Evolutionary conservation across 37 sponge, comb jelly and placozoan species (phyloP), one percentile per base, ranked within the genome.

Genomic region (Chondrilla cf. caribensis): DNA sequence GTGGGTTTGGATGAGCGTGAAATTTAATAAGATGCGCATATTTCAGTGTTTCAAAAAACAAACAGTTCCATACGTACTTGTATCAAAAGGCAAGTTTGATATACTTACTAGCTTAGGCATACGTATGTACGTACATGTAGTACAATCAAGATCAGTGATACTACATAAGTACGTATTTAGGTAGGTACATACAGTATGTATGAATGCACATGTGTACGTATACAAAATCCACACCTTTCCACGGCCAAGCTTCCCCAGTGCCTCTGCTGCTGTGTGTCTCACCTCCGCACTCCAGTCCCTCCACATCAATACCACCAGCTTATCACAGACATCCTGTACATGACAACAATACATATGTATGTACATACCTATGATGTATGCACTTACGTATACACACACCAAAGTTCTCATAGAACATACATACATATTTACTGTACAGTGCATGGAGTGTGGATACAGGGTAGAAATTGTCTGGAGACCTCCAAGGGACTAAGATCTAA

Each of bases 251-350:
- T 54, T 84, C 11, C 92, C 97, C 31, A 97, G 81, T 31, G 97
- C 92, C 32, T 87, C 84, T 67, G 92, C 90, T 25, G 97, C 95
- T 9, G 86, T 92, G 39, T 87, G 31, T 25, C 92, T 79, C 58
- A 97, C 95, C 51, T 87, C 85, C 14, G 86, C 75, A 33, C 78
- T 85, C 95, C 92, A 87, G 86, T 97, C 95, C 14, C 86, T 60
- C 97, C 95, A 94, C 68, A 83, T 84, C 70, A 94, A 68, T 28
- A 79, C 73, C 37, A 94, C 58, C 62, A 97, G 84, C 64, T 81
- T 89, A 35, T 70, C 54, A 51, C 84, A 81, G 62, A 95, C 39
- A 29, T 95, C 95, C 93, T 90, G 40, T 3, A 39, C 39, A 33
- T 39, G 66, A 58, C 37, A 3, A 38, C 19, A 38, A 9, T 38